Evolutionary conservation across 2,888 invertebrate genomes (phyloP).

Genomic region (Pollenia angustigena): DNA sequence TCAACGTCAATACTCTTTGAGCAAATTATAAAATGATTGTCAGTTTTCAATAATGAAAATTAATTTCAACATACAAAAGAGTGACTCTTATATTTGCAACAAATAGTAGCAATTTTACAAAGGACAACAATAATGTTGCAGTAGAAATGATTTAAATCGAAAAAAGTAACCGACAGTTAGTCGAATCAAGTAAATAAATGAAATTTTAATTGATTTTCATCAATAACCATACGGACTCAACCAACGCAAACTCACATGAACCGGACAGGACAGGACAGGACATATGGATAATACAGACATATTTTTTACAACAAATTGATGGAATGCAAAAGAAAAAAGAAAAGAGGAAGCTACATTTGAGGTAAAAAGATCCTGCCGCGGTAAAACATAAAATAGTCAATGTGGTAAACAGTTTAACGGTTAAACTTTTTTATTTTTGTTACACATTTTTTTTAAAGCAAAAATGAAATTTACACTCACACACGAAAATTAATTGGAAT

Average conservation of each 20-base stretch:
- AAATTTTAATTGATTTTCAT: conserved; percentile 71
- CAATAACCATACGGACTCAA: conserved; percentile 53
- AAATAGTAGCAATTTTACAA: conserved; percentile 44
- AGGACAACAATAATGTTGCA: conserved; percentile 22
- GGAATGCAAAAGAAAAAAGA: conserved; percentile 17
- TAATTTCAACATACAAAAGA: conserved; percentile 39
- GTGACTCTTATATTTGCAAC: conserved; percentile 54
- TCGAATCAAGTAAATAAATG: conserved; percentile 66
- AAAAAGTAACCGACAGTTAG: conserved; percentile 57
- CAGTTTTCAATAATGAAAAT: conserved; percentile 58
- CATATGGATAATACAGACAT: conserved; percentile 31
- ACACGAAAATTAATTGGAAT: conserved; percentile 80
- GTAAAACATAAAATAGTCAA: conserved; percentile 59
- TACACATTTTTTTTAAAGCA: conserved; percentile 28
- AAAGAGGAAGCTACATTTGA: conserved; percentile 28
- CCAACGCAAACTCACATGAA: not conserved
- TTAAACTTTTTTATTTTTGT: conserved; percentile 29
- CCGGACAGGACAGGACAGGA: conserved; percentile 4
- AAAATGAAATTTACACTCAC: conserved; percentile 68
- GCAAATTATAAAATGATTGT: conserved; percentile 38
- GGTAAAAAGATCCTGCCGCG: conserved; percentile 38
- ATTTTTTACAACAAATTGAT: conserved; percentile 49
- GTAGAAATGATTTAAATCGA: conserved; percentile 35
- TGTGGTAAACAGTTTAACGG: conserved; percentile 60
- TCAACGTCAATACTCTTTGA: not conserved